Percentiles rank a stretch among this genome's conserved stretches.
Evolutionary conservation across 2,888 invertebrate species (phyloP).

Genomic region (Anorthoa munda): DNA sequence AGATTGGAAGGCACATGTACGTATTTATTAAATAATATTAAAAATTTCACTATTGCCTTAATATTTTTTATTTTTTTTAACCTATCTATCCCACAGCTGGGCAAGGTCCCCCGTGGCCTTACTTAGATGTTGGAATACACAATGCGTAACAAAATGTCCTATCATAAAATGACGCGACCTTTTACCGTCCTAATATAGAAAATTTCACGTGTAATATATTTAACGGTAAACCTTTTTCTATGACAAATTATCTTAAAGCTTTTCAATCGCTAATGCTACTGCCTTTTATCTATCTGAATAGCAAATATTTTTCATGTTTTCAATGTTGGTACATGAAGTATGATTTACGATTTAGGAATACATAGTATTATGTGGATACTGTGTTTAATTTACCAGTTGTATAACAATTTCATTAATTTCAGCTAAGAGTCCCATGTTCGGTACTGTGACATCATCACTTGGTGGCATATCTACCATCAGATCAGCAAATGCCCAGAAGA

Average conservation of each 20-base stretch:
- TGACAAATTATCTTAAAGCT: conserved; percentile 31
- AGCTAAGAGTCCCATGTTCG: conserved; percentile 96
- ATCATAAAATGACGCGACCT: neutral
- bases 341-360: conserved; percentile 12
- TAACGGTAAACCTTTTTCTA: conserved; percentile 9
- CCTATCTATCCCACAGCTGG: too few species aligned
- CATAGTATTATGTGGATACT: neutral
- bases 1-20: conserved; percentile 92
- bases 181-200: neutral
- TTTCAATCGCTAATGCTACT: conserved; percentile 13
- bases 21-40: conserved; percentile 64
- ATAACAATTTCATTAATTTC: conserved; percentile 56
- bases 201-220: conserved; percentile 3
- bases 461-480: conserved; percentile 94
- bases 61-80: too few species aligned
- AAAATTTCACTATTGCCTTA: neutral
- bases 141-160: conserved; percentile 6
- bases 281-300: neutral
- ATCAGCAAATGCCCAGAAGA: conserved; percentile 92
- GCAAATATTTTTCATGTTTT: conserved; percentile 14
- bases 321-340: neutral
- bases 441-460: conserved; percentile 94
- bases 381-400: neutral
- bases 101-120: too few species aligned
- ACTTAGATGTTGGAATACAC: neutral